Percentiles rank a stretch among this genome's conserved stretches.
Evolutionary conservation across 2,113 vertebrate species (phyloP).

Genomic region (Boleophthalmus pectinirostris): DNA sequence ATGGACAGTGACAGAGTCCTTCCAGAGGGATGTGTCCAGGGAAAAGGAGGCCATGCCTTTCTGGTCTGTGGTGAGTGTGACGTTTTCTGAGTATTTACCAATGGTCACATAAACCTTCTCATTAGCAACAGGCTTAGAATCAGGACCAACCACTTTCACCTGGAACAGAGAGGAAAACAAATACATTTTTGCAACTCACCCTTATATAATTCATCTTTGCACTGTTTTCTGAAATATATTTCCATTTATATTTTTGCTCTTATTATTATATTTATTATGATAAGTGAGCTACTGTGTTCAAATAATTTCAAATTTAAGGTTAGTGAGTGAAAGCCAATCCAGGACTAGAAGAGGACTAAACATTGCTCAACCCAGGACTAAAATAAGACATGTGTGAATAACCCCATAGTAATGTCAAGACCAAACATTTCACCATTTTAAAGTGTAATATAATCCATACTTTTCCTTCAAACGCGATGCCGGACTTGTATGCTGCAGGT

Average conservation of each 20-base stretch:
- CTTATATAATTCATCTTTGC: too few species aligned
- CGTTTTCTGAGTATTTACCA: fast-evolving
- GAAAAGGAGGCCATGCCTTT: slow-evolving; percentile 65
- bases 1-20: slow-evolving; percentile 14
- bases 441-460: slow-evolving; percentile 42
- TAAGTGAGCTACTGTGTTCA: too few species aligned
- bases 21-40: slow-evolving; percentile 63
- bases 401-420: too few species aligned
- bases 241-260: too few species aligned
- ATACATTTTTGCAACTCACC: too few species aligned
- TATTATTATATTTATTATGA: too few species aligned
- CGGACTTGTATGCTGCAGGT: slow-evolving; percentile 51
- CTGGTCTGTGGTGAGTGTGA: slow-evolving; percentile 50
- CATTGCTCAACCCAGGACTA: too few species aligned
- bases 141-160: slow-evolving; percentile 58
- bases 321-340: too few species aligned
- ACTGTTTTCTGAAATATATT: too few species aligned
- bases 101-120: slow-evolving; percentile 48
- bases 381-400: too few species aligned
- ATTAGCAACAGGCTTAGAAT: slow-evolving; percentile 29
- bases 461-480: slow-evolving; percentile 69
- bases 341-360: too few species aligned
- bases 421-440: background rate
- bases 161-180: slow-evolving; percentile 31
- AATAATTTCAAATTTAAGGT: too few species aligned